Conservation (phyloP, 2,888 invertebrate genomes). For the Oasisia sp. region DNA sequence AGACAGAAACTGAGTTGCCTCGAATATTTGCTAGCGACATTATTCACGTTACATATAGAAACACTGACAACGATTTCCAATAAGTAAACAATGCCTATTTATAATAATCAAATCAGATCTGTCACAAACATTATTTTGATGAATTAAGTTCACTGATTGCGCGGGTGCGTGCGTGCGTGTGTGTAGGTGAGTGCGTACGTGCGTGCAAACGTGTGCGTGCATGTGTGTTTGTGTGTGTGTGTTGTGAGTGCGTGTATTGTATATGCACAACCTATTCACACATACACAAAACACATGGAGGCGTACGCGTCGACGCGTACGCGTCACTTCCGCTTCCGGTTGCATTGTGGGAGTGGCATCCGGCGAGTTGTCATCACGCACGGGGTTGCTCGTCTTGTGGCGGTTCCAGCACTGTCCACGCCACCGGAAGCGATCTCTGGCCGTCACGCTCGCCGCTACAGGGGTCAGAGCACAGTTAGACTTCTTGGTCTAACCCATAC, state of each 20-base stretch:
- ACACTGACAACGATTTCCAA: too few relatives aligned
- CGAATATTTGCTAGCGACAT: too few relatives aligned
- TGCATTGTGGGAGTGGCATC: conserved; percentile 11
- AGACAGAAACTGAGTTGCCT: too few relatives aligned
- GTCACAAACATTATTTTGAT: too few relatives aligned
- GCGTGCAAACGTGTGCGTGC: background rate
- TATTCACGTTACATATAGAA: too few relatives aligned
- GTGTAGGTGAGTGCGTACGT: background rate
- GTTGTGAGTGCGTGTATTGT: too few relatives aligned
- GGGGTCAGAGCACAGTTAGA: too few relatives aligned
- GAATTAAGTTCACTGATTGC: background rate
- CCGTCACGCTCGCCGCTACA: background rate
- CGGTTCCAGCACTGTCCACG: background rate
- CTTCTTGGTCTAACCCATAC: too few relatives aligned
- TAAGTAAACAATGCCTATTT: too few relatives aligned
- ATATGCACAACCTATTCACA: too few relatives aligned
- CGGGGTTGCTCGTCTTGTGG: background rate
- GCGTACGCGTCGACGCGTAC: background rate
- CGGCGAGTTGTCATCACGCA: conserved; percentile 17
- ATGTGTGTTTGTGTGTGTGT: background rate
- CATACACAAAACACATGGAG: too few relatives aligned
- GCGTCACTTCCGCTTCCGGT: background rate
- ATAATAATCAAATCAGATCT: too few relatives aligned
- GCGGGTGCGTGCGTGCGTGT: background rate
- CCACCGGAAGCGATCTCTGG: background rate